These are phyloP conservation scores for Drosophila fulvimacula DNA, from an alignment of 2,888 invertebrate species.

Conservation along the genomic window DNA sequence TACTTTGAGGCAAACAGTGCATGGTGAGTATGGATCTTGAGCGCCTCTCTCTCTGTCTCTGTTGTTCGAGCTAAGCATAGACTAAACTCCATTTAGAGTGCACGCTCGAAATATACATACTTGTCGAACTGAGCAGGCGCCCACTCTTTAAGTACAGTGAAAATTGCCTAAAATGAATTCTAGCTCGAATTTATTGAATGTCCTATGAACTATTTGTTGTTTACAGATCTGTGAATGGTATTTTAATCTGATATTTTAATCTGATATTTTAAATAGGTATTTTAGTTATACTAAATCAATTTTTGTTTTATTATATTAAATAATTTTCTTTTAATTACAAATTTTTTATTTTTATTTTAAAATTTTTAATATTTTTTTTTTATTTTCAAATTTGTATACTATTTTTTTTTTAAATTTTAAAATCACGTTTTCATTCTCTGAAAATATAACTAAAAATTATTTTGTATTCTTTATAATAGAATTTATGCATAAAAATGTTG, in stretches of 20 bases:
- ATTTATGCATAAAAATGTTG: no score
- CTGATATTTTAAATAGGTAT: background rate
- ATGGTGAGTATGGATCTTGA: slow-evolving; percentile 36
- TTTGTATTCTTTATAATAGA: no score
- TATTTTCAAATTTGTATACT: no score
- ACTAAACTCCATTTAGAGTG: slow-evolving; percentile 32
- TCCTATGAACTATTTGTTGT: background rate
- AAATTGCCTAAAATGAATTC: background rate
- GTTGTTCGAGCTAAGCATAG: slow-evolving; percentile 19
- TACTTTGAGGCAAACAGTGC: slow-evolving; percentile 18
- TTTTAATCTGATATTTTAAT: background rate
- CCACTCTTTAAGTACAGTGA: slow-evolving; percentile 14
- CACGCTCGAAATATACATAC: slow-evolving; percentile 6
- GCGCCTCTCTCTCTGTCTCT: background rate
- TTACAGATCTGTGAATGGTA: background rate
- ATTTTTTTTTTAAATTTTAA: no score
- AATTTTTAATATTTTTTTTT: no score
- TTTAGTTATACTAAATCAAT: background rate
- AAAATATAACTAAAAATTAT: no score
- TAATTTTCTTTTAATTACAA: background rate
- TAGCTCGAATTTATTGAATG: background rate
- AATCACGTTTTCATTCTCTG: no score
- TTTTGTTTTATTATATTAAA: background rate
- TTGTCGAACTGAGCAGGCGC: slow-evolving; percentile 9
- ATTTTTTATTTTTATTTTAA: background rate